A percentile compares a stretch with the other conserved stretches of the same genome.
phyloP scores from a whole-genome alignment of 2,797 vertebrate species.

The Sebastes iracundus region DNA sequence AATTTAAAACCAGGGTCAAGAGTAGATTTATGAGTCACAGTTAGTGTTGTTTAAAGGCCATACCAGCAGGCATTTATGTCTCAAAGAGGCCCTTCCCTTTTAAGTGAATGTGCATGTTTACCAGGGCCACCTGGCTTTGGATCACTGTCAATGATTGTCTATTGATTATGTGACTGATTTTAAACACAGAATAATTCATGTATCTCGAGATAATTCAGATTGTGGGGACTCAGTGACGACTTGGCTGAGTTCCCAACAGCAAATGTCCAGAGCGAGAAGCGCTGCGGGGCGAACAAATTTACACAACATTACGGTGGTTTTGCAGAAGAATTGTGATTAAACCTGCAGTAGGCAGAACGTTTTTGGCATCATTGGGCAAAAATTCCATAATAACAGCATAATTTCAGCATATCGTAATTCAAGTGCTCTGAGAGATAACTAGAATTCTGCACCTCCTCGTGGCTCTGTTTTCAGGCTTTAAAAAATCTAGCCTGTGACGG shows the following conservation, averaged over 20 bases:
- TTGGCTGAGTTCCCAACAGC: background rate
- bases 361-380: no score
- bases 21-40: constrained; percentile 1
- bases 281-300: background rate
- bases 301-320: background rate
- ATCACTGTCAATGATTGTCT: constrained; percentile 12
- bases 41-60: constrained; percentile 1
- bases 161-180: constrained; percentile 52
- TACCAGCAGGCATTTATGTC: background rate
- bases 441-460: no score
- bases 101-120: constrained; percentile 23
- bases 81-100: background rate
- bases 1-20: constrained; percentile 6
- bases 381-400: no score
- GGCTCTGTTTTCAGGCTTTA: no score
- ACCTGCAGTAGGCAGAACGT: no score
- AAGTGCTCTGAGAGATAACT: no score
- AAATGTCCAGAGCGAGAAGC: background rate
- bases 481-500: no score
- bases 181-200: constrained; percentile 49
- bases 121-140: constrained; percentile 12
- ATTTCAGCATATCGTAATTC: no score
- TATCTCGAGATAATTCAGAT: background rate
- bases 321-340: background rate
- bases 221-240: background rate